These are phyloP conservation scores for Xestoiulus laeticollis DNA, from an alignment of 2,888 invertebrate species.

Conservation along the genomic window DNA sequence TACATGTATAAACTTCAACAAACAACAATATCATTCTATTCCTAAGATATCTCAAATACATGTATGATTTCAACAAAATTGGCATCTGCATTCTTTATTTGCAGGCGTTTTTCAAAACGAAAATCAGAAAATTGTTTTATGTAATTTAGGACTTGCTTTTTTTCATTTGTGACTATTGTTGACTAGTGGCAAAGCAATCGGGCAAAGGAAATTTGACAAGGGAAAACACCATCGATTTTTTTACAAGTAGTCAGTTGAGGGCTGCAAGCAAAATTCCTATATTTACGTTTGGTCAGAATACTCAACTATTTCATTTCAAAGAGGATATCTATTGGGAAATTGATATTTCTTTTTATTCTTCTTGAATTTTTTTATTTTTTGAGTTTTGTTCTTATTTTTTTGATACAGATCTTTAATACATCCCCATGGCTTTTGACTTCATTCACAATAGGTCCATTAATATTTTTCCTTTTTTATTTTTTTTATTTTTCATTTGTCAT, in stretches of 20 bases:
- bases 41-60: not conserved
- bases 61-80: not conserved
- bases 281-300: not conserved
- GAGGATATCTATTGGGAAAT: not conserved
- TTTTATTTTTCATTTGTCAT: not conserved
- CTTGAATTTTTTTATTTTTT: not conserved
- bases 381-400: not conserved
- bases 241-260: not conserved
- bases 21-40: not conserved
- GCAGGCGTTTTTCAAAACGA: too few species aligned
- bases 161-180: not conserved
- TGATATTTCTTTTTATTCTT: not conserved
- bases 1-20: not conserved
- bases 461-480: not conserved
- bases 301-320: not conserved
- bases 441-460: not conserved
- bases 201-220: not conserved
- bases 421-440: not conserved
- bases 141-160: not conserved
- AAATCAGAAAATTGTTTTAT: not conserved
- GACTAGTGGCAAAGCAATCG: not conserved
- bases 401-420: not conserved
- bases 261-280: not conserved
- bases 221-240: conserved; percentile 12
- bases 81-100: too few species aligned